These are phyloP conservation scores for Hydroisotoma schaefferi DNA, from an alignment of 2,888 invertebrate species.

Conservation along the genomic window DNA sequence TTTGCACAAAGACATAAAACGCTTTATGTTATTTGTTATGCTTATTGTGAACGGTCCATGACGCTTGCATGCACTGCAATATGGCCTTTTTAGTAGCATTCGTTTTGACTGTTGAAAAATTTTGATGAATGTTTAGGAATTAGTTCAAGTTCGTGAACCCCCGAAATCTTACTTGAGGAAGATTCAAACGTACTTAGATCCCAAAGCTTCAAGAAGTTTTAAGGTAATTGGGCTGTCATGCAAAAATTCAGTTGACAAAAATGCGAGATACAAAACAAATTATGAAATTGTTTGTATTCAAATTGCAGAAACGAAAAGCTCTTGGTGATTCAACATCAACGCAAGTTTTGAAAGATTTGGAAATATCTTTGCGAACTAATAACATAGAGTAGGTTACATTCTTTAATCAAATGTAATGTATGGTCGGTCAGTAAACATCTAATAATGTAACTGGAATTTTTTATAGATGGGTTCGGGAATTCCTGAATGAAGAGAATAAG, in stretches of 20 bases:
- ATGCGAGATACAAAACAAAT: too few relatives aligned
- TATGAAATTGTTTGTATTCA: too few relatives aligned
- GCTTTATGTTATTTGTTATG: too few relatives aligned
- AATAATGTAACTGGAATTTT: not conserved
- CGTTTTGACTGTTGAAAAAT: not conserved
- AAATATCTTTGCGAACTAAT: slow-evolving; percentile 97
- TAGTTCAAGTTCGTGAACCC: slow-evolving; percentile 96
- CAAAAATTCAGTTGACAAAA: too few relatives aligned
- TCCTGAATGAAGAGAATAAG: slow-evolving; percentile 91
- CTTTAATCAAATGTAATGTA: not conserved
- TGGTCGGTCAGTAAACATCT: not conserved
- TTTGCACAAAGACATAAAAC: too few relatives aligned
- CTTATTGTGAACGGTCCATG: too few relatives aligned
- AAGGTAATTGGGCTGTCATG: too few relatives aligned
- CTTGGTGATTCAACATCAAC: slow-evolving; percentile 96
- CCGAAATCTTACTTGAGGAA: slow-evolving; percentile 95
- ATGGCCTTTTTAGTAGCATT: not conserved
- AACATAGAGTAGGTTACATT: slow-evolving; percentile 82
- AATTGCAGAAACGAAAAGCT: slow-evolving; percentile 97
- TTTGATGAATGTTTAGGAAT: slow-evolving; percentile 66
- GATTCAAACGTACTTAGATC: slow-evolving; percentile 90
- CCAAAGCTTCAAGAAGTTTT: slow-evolving; percentile 91
- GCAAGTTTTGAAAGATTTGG: slow-evolving; percentile 94
- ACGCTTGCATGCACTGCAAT: too few relatives aligned
- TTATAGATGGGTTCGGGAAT: slow-evolving; percentile 94